Conservation (phyloP, 2,113 vertebrate genomes). For the Eolophus roseicapilla region DNA sequence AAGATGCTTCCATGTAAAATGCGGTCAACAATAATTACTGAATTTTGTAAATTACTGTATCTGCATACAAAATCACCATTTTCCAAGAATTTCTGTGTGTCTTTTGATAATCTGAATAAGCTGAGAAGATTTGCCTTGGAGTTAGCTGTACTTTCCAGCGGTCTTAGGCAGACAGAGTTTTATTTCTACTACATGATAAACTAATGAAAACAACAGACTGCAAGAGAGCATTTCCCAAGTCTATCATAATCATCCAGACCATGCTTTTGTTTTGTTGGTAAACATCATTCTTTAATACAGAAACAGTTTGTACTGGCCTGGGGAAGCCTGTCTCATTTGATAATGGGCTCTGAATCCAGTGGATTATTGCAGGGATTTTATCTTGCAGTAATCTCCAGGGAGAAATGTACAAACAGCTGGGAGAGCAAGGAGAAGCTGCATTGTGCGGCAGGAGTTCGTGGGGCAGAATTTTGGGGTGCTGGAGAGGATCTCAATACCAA, state of each 20-base stretch:
- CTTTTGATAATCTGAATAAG: background rate
- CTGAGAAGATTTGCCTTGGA: background rate
- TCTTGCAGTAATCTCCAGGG: constrained; percentile 80
- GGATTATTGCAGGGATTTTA: constrained; percentile 92
- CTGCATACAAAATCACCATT: background rate
- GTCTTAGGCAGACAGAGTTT: background rate
- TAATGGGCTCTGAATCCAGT: constrained; percentile 84
- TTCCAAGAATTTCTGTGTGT: background rate
- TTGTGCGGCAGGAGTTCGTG: background rate
- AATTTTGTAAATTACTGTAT: background rate
- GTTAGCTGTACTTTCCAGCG: background rate
- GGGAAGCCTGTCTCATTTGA: constrained; percentile 77
- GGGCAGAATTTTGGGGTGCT: constrained; percentile 37
- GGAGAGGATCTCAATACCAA: constrained; percentile 17
- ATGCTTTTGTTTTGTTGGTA: constrained; percentile 38
- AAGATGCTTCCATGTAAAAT: background rate
- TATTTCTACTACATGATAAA: background rate
- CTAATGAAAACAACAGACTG: background rate
- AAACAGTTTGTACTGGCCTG: constrained; percentile 61
- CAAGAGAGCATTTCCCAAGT: background rate
- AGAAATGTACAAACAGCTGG: constrained; percentile 77
- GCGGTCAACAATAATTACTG: background rate
- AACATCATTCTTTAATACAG: constrained; percentile 65
- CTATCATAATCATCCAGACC: background rate
- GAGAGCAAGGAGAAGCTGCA: constrained; percentile 60